Base-by-base conservation (phyloP, 1,140 invertebrate genomes). In the Globodera ellingtonae region DNA sequence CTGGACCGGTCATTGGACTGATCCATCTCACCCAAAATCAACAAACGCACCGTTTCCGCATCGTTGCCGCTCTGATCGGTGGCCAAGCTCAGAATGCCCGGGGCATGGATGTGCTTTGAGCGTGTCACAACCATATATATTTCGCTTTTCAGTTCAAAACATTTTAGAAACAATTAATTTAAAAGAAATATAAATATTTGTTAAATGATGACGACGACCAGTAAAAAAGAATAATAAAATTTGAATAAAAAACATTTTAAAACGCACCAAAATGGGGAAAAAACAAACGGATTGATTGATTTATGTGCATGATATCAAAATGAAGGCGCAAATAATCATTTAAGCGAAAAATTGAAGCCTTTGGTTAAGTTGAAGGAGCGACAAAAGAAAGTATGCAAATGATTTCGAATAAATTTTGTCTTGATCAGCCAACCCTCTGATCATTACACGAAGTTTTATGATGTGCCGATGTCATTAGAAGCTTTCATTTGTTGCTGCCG, bases 51-150 rank as follows among this genome's bases (percentile, higher is more conserved):
- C 24, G 46, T 77, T 24, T 77, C 24, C n/a, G 65, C 21, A 44
- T 77, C 62, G 18, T 6, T 62, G 7, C 62, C 10, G 69, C 75
- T 67, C 46, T 77, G 75, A 48, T 77, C 75, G 3, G 67, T 46
- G 10, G 35, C 21, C 35, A 77, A 24, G 47, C 50, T 77, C 46
- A 77, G 62, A 24, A 65, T 21, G 13, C 75, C 75, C 10, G 65
- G 24, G 46, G 75, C 75, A 44, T 77, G 75, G 44, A 77, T 77
- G 7, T 69, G 62, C 6, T 77, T 77, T 9, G 75, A 77, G 3
- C 75, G 24, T n/a, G 75, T 77, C 18, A 77, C 13, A 44, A 77
- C 75, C 59, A 69, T 77, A 44, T 3, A 67, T 21, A 70, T 10
- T 44, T 70, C 4, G 24, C 21, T 70, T 44, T 35, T 35, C 35